Percentiles rank a stretch among this genome's conserved stretches.
phyloP scores from a whole-genome alignment of 2,888 invertebrate genomes.

The Boloria euphrosyne region DNA sequence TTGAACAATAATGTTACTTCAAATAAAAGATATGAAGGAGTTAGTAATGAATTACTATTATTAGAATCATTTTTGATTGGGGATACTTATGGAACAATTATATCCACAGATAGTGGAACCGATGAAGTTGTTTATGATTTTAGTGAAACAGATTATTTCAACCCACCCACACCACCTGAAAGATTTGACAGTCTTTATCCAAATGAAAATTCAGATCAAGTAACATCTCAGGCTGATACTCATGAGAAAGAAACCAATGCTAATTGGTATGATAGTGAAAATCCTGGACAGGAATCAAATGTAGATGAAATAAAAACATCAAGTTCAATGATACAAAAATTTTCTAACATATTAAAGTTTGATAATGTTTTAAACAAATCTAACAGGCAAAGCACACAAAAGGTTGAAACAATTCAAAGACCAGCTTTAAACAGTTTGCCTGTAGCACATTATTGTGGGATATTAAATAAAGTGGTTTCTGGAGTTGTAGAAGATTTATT shows the following conservation, averaged over 20 bases:
- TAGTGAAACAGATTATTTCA: constrained; percentile 69
- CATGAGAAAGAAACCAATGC: constrained; percentile 64
- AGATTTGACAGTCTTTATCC: constrained; percentile 84
- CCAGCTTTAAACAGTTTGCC: constrained; percentile 76
- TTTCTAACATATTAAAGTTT: constrained; percentile 74
- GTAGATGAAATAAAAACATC: constrained; percentile 52
- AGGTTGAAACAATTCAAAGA: constrained; percentile 68
- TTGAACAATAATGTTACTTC: constrained; percentile 57
- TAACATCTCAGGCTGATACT: constrained; percentile 30
- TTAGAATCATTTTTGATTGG: constrained; percentile 86
- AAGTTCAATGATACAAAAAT: constrained; percentile 65
- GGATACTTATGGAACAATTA: constrained; percentile 85
- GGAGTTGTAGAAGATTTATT: constrained; percentile 87
- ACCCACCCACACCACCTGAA: constrained; percentile 84
- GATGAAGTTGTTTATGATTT: constrained; percentile 63
- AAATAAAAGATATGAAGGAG: constrained; percentile 62
- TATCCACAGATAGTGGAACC: constrained; percentile 63
- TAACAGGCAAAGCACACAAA: constrained; percentile 51
- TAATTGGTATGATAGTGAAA: constrained; percentile 66
- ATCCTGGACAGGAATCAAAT: constrained; percentile 45
- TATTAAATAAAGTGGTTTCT: constrained; percentile 81
- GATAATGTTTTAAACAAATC: constrained; percentile 69
- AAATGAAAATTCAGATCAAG: constrained; percentile 54
- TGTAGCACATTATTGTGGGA: constrained; percentile 82
- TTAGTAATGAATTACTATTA: constrained; percentile 84